Base-by-base conservation (phyloP, 2,797 vertebrate genomes). In the Pempheris klunzingeri region DNA sequence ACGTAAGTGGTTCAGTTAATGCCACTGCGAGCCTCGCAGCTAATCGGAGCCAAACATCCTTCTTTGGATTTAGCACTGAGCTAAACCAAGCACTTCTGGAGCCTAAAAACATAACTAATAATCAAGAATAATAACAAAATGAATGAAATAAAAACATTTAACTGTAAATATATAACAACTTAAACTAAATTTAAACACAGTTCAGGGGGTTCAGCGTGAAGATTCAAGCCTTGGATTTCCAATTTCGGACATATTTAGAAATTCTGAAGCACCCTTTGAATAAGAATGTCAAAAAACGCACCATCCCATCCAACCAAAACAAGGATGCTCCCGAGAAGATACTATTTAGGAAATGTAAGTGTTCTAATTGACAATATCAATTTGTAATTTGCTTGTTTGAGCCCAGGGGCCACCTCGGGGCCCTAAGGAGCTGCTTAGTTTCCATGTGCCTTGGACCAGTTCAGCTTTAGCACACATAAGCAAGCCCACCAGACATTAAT, bases 1-100 rank as follows among this genome's bases (percentile, higher is more conserved):
- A 69, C 46, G 12, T 77, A 64, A 86, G 69, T 78, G 66, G 47
- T 68, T 83, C 66, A 62, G 78, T 78, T 81, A 73, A 81, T 7
- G 58, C 52, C 17, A 46, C 2, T 28, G 46, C 47, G 55, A 74
- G 47, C 36, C 67, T 50, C 41, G 32, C 7, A 39, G 57, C 44
- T 87, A 74, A 81, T 81, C 34, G 57, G 14, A 77, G 59, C n/a
- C 49, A 70, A 74, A 61, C 24, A 5, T 17, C 14, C 50, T 61
- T 39, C 38, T 79, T 53, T 72, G 3, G 9, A 20, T 49, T 47
- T 11, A 9, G 54, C 13, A 34, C 38, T 58, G 7, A 69, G 17
- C 36, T 61, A 68, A 43, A n/a, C 26, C 7, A 41, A 11, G 18
- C 28, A 65, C 22, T 70, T 75, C 39, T 26, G 7, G 17, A 43